Evolutionary conservation across 2,113 vertebrate species (phyloP), one percentile per base, ranked within the genome.

Genomic region (Gobio gobio): DNA sequence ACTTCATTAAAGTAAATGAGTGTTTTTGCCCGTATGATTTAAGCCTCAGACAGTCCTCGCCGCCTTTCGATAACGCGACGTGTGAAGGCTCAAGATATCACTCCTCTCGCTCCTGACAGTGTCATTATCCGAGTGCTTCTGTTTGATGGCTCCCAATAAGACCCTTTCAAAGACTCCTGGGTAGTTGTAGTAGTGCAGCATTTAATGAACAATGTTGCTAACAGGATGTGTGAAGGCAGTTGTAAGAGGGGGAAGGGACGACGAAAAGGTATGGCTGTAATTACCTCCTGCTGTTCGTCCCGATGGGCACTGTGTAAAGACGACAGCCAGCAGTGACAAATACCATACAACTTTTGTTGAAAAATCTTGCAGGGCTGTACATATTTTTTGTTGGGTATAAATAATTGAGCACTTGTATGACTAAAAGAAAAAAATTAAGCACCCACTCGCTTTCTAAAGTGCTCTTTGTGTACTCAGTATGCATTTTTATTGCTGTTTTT

Each of bases 71-170:
- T 66, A 84, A 66, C 22, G 81, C 33, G 2, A 6, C 10, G 76
- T 87, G 87, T 73, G 84, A 81, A 93, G 91, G 92, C 91, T 95
- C 82, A 59, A 51, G 94, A 95, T 95, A 93, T 92, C 80, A 95
- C 91, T 93, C 94, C 90, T 94, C 93, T 95, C 93, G 94, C 93
- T 91, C 93, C 93, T 89, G 92, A 94, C 91, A 93, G 91, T 94
- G 94, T 95, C 95, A 95, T 96, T 95, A 96, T 93, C 95, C 88
- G 3, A 88, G 86, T 94, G 93, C 93, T 93, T 89, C 92, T 91
- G 92, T 93, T 93, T 87, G 92, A 91, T 94, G 92, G 95, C 90
- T 95, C 95, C 93, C 94, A 92, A 94, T 95, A 95, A 90, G 91
- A 86, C 91, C 91, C 33, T 95, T 95, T 95, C 94, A 94, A 94